These are phyloP conservation scores for Morone saxatilis DNA, from an alignment of 2,113 vertebrate genomes.

Conservation along the genomic window DNA sequence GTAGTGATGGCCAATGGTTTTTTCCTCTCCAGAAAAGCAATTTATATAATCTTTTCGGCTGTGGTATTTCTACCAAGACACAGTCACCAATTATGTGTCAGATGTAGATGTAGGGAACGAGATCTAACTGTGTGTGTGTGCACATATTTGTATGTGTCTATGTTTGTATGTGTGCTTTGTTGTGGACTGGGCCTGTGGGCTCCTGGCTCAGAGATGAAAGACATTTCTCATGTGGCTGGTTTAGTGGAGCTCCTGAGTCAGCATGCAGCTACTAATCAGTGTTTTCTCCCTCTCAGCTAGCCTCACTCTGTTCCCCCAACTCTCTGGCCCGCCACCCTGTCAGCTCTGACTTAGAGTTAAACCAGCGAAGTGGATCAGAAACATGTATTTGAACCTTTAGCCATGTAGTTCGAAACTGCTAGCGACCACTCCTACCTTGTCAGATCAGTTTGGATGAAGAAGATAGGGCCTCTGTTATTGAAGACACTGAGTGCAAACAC, in stretches of 20 bases:
- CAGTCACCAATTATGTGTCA: slow-evolving; percentile 50
- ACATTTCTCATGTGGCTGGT: slow-evolving; percentile 72
- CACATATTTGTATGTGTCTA: slow-evolving; percentile 35
- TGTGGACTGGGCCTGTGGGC: slow-evolving; percentile 71
- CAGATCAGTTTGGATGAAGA: slow-evolving; percentile 14
- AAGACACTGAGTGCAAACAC: background rate
- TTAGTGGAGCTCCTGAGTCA: slow-evolving; percentile 75
- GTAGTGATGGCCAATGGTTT: background rate
- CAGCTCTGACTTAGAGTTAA: slow-evolving; percentile 17
- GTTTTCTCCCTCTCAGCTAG: slow-evolving; percentile 55
- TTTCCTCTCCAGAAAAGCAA: slow-evolving; percentile 6
- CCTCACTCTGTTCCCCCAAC: background rate
- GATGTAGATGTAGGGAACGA: slow-evolving; percentile 31
- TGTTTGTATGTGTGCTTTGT: slow-evolving; percentile 64
- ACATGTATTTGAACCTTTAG: background rate
- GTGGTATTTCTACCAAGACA: slow-evolving; percentile 9
- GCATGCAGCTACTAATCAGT: slow-evolving; percentile 71
- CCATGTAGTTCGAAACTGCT: background rate
- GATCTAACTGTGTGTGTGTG: background rate
- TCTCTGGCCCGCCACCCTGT: slow-evolving; percentile 9
- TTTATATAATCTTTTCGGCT: slow-evolving; percentile 30
- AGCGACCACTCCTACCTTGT: background rate
- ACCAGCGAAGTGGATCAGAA: background rate
- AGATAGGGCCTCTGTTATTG: background rate
- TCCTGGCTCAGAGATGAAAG: slow-evolving; percentile 76